Conservation (phyloP, 1,140 invertebrate species). For the Globodera ellingtonae region DNA sequence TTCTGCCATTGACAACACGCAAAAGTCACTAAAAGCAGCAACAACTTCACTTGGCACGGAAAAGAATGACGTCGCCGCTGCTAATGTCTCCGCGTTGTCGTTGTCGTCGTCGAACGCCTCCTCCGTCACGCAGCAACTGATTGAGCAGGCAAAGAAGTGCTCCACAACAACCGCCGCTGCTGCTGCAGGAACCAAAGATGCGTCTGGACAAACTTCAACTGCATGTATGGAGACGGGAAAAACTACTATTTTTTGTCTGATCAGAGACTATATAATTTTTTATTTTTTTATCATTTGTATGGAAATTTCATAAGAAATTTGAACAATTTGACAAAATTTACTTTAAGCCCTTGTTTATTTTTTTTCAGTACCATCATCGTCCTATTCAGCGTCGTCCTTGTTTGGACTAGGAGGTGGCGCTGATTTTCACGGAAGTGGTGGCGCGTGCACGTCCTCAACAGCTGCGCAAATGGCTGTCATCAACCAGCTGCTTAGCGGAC, state of each 20-base stretch:
- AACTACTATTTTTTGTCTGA: not conserved
- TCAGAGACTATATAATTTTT: slow-evolving; percentile 9
- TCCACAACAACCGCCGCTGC: not conserved
- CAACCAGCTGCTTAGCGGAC: not conserved
- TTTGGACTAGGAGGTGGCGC: not conserved
- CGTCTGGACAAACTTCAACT: not conserved
- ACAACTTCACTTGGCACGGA: slow-evolving; percentile 10
- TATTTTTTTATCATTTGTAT: not conserved
- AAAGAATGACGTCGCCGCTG: slow-evolving; percentile 21
- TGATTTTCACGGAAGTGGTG: not conserved
- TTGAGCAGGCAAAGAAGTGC: slow-evolving; percentile 7
- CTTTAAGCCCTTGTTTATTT: slow-evolving; percentile 39
- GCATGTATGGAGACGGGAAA: too few species aligned
- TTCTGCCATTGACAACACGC: slow-evolving; percentile 39
- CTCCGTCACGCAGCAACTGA: slow-evolving; percentile 24
- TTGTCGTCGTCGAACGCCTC: not conserved
- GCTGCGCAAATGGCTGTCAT: not conserved
- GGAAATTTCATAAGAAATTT: slow-evolving; percentile 25
- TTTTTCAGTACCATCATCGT: not conserved
- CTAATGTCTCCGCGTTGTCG: not conserved
- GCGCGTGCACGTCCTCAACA: not conserved
- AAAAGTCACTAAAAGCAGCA: slow-evolving; percentile 13
- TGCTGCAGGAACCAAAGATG: not conserved
- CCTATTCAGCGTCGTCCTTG: slow-evolving; percentile 11
- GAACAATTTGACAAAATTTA: slow-evolving; percentile 43